Evolutionary conservation across 1,140 invertebrate genomes (phyloP), one percentile per base, ranked within the genome.

Genomic region (Monochamus saltuarius): DNA sequence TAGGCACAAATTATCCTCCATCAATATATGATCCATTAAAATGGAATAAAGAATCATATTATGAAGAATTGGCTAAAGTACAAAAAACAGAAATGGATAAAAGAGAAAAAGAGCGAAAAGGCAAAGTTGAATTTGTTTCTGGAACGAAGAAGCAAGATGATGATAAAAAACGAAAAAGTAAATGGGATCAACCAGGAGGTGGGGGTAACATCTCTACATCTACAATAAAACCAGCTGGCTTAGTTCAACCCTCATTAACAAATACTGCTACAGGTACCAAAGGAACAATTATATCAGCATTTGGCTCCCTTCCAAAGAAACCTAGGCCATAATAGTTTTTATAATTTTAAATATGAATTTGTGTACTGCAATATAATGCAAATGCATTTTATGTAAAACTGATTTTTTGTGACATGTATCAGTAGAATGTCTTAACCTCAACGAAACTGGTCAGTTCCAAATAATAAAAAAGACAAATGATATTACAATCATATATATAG

Each of bases 1-100:
- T 36, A 70, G 70, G 67, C 16, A 97, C 94, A 13, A 97, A 97
- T 80, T 98, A 95, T 82, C 90, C 93, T 10, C 84, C 92, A 55
- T 89, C 94, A 64, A 87, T 95, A 37, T 98, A 94, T 79, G 92
- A 98, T 80, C 94, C 94, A 0, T 81, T 92, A 59, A 88, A 88
- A 68, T 98, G 93, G 93, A 87, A 86, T 7, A 90, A 91, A 73
- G 91, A 96, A 69, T 97, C 94, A 0, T 97, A 87, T 74, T 97
- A 94, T 79, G 95, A 98, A 77, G 91, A 95, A 72, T 78, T 98
- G 40, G 90, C 92, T 0, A 89, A 88, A 72, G 85, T 89, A 4
- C 95, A 97, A 72, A 96, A 94, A 78, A 77, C 84, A 7, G 94
- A 97, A 79, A 97, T 97, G 92, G 92, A 97, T 37, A 89, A 89